Conservation (phyloP, 2,888 invertebrate genomes). For the Patella caerulea region DNA sequence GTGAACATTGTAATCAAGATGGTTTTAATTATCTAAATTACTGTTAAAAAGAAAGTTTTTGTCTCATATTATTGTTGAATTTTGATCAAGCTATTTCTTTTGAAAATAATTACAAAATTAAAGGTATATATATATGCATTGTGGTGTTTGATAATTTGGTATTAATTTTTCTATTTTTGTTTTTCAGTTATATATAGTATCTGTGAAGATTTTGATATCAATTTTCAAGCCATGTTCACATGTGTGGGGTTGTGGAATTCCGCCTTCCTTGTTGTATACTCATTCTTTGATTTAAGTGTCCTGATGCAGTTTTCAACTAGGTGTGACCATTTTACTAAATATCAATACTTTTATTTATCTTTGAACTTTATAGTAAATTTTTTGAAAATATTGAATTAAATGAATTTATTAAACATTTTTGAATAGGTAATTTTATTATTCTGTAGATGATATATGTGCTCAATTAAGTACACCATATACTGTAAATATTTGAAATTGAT, state of each 20-base stretch:
- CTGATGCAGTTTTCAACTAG: constrained; percentile 77
- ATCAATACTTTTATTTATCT: background rate
- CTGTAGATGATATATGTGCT: too few relatives aligned
- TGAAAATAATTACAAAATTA: too few relatives aligned
- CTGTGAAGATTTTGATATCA: constrained; percentile 74
- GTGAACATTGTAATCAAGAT: too few relatives aligned
- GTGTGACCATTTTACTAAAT: constrained; percentile 48
- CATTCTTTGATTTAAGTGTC: constrained; percentile 75
- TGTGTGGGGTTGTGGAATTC: constrained; percentile 77
- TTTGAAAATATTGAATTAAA: background rate
- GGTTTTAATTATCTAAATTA: too few relatives aligned
- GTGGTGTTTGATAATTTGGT: too few relatives aligned
- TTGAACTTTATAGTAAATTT: constrained; percentile 1
- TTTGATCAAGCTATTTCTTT: too few relatives aligned
- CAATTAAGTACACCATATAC: too few relatives aligned
- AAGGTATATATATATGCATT: too few relatives aligned
- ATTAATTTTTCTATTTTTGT: background rate
- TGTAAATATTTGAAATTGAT: too few relatives aligned
- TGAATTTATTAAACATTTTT: background rate
- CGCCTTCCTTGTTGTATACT: constrained; percentile 75
- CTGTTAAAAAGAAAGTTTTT: too few relatives aligned
- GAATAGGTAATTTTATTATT: too few relatives aligned
- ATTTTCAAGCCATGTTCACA: constrained; percentile 76
- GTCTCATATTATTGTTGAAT: too few relatives aligned
- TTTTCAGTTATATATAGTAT: constrained; percentile 75